Evolutionary conservation across 2,113 vertebrate species (phyloP).

Genomic region (Litocranius walleri): DNA sequence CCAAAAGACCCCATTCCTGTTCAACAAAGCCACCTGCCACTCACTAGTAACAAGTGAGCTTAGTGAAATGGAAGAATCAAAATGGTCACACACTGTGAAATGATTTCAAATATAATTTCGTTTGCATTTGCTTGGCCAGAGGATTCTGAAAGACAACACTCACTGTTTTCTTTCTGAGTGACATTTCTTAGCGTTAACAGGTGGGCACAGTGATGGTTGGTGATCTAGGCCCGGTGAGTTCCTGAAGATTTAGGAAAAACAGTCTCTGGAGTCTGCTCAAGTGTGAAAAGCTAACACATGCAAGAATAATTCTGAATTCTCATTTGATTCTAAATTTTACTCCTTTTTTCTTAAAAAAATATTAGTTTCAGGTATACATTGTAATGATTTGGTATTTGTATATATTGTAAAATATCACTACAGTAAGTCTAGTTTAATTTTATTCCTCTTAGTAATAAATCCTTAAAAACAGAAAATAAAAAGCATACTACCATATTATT

Average conservation of each 20-base stretch:
- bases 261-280: not conserved
- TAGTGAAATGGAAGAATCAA: slow-evolving; percentile 9
- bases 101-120: slow-evolving; percentile 15
- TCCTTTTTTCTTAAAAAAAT: not conserved
- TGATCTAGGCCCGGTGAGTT: not conserved
- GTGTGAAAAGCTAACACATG: not conserved
- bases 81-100: not conserved
- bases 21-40: slow-evolving; percentile 47
- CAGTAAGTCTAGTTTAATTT: not conserved
- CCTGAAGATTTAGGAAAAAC: not conserved
- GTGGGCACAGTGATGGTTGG: not conserved
- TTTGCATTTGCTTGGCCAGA: not conserved
- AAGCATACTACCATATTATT: not conserved
- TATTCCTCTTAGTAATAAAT: not conserved
- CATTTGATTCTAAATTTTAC: not conserved
- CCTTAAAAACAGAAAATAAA: not conserved
- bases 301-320: not conserved
- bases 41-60: slow-evolving; percentile 21
- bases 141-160: not conserved
- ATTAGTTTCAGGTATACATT: not conserved
- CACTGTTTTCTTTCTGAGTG: not conserved
- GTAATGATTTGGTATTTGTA: not conserved
- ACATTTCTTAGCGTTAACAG: not conserved
- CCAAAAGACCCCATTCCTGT: slow-evolving; percentile 16
- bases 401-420: not conserved